Evolutionary conservation across 2,888 invertebrate species (phyloP), one percentile per base, ranked within the genome.

Genomic region (Microctonus brassicae): DNA sequence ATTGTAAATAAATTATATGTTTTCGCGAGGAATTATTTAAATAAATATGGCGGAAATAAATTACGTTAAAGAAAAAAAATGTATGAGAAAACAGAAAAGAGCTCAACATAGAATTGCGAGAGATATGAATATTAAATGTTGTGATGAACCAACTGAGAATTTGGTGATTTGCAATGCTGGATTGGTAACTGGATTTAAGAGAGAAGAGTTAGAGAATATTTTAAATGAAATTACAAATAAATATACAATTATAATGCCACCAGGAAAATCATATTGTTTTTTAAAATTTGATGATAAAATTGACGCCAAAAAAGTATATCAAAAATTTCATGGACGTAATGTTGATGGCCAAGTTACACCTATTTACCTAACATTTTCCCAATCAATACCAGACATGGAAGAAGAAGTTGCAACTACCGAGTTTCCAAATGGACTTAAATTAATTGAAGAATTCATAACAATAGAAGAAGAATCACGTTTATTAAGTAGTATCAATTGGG

Each of bases 101-200:
- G 85, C 85, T 53, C 76, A 83, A 69, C 83, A 87, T 57, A 81
- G 84, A 68, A 77, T 87, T 4, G 69, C 76, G 0, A 81, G 81
- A 67, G 88, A 88, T 65, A 81, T 84, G 78, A 80, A 84, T 62
- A 84, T 88, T 72, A 81, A 82, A 72, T 85, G 82, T 60, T 81
- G 81, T 20, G 80, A 84, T 13, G 73, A 74, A 10, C 82, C 87
- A 17, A 86, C 87, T 2, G 85, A 95, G 95, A 90, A 91, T 83
- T 79, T 96, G 58, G 91, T 93, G 55, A 88, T 97, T n/a, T 94
- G 95, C 79, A 97, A 97, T 88, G 94, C 93, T 29, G 97, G 97
- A 0, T 90, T 97, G 73, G 94, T 93, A 1, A 95, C 94, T 77
- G 95, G 95, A 5, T 88, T 96, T 24, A 89, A 91, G 5, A 92